phyloP scores from a whole-genome alignment of 2,113 vertebrate genomes.

The Sinocyclocheilus anshuiensis region DNA sequence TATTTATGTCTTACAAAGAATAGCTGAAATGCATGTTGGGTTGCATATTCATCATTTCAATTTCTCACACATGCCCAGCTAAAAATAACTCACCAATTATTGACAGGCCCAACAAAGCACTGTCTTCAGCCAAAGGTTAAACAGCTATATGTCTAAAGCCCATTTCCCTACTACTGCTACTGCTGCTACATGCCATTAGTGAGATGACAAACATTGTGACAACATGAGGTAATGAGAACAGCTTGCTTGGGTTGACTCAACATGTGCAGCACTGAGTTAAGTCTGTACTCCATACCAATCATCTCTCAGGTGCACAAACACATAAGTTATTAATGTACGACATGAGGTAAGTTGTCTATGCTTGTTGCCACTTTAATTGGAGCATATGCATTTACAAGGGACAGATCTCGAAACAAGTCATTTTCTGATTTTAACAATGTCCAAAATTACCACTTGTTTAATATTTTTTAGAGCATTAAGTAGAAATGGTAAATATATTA shows the following conservation, averaged over 20 bases:
- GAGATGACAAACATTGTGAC: slow-evolving; percentile 71
- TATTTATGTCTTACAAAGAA: slow-evolving; percentile 49
- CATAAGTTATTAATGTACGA: slow-evolving; percentile 52
- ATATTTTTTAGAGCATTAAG: not conserved
- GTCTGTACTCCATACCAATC: slow-evolving; percentile 58
- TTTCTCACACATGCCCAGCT: slow-evolving; percentile 29
- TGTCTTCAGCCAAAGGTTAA: slow-evolving; percentile 56
- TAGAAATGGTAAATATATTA: not conserved
- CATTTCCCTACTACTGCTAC: too few species aligned
- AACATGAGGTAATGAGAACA: slow-evolving; percentile 76
- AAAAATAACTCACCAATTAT: slow-evolving; percentile 37
- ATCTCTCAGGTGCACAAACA: slow-evolving; percentile 46
- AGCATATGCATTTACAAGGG: not conserved
- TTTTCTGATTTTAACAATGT: not conserved
- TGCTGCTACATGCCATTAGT: slow-evolving; percentile 70
- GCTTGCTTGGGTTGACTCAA: slow-evolving; percentile 63
- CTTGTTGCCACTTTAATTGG: slow-evolving; percentile 13
- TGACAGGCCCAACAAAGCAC: slow-evolving; percentile 24
- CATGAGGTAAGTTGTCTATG: slow-evolving; percentile 61
- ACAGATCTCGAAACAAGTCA: not conserved
- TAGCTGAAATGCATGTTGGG: slow-evolving; percentile 41
- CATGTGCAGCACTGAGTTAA: slow-evolving; percentile 52
- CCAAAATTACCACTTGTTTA: not conserved
- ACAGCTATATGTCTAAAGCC: slow-evolving; percentile 62
- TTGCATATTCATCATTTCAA: slow-evolving; percentile 39